These are phyloP conservation scores for Caenorhabditis sp. DNA, from an alignment of 2,888 invertebrate genomes.

Conservation along the genomic window DNA sequence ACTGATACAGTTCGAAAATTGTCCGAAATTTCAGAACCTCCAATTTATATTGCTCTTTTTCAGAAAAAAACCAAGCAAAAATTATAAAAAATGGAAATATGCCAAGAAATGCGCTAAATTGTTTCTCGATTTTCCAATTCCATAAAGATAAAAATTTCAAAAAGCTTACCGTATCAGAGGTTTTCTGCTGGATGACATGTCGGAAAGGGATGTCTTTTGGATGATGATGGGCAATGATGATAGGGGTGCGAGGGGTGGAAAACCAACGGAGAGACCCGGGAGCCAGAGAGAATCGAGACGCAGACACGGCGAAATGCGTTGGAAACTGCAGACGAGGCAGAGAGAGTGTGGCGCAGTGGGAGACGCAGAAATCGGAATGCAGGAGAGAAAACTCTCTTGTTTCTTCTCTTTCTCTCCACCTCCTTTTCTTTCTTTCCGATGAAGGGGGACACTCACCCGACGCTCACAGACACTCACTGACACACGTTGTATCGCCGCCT, in stretches of 20 bases:
- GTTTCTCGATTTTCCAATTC: slow-evolving; percentile 33
- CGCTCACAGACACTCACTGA: slow-evolving; percentile 23
- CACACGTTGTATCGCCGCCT: slow-evolving; percentile 44
- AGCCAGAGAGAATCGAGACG: slow-evolving; percentile 35
- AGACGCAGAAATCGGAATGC: slow-evolving; percentile 28
- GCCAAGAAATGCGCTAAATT: neutral
- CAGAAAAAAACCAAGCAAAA: neutral
- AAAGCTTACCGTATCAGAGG: slow-evolving; percentile 61
- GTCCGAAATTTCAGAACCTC: too few relatives aligned
- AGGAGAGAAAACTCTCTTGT: slow-evolving; percentile 8
- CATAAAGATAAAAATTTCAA: neutral
- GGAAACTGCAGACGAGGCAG: slow-evolving; percentile 31
- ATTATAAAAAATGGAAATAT: neutral
- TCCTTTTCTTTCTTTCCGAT: slow-evolving; percentile 8
- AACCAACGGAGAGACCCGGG: neutral
- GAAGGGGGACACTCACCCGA: slow-evolving; percentile 29
- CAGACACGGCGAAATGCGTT: slow-evolving; percentile 49
- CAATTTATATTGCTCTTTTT: too few relatives aligned
- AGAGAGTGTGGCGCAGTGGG: slow-evolving; percentile 16
- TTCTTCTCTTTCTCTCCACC: slow-evolving; percentile 3
- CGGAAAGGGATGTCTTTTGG: slow-evolving; percentile 34
- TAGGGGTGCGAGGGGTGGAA: too few relatives aligned
- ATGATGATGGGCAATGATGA: slow-evolving; percentile 59
- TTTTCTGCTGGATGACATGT: slow-evolving; percentile 63
- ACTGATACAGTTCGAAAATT: too few relatives aligned